Conservation (phyloP, 1,140 invertebrate genomes). For the Papilio aristodemus region DNA sequence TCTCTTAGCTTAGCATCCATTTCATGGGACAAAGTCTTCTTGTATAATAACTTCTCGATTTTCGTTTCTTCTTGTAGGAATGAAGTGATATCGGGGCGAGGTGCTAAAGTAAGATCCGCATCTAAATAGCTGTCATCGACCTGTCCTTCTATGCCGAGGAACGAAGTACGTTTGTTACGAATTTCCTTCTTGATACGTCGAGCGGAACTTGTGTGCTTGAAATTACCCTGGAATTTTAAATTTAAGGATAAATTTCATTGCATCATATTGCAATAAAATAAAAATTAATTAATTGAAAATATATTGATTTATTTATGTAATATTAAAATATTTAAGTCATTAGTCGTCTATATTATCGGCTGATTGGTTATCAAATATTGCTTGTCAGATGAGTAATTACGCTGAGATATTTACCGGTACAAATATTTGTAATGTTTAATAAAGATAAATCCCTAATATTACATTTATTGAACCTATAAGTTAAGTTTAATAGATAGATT, state of each 20-base stretch:
- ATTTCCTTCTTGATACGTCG: slow-evolving; percentile 93
- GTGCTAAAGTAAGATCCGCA: slow-evolving; percentile 84
- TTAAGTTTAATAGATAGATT: background rate
- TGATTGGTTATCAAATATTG: slow-evolving; percentile 11
- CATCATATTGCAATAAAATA: too few relatives aligned
- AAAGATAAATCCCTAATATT: background rate
- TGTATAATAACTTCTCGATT: slow-evolving; percentile 86
- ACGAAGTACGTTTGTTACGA: slow-evolving; percentile 90
- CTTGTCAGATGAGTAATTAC: slow-evolving; percentile 9
- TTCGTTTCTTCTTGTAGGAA: slow-evolving; percentile 89
- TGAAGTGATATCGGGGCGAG: slow-evolving; percentile 89
- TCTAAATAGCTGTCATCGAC: slow-evolving; percentile 85
- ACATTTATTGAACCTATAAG: too few relatives aligned
- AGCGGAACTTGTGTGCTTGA: slow-evolving; percentile 89
- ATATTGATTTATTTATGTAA: background rate
- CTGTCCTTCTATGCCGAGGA: slow-evolving; percentile 90
- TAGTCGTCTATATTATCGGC: background rate
- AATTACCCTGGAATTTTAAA: slow-evolving; percentile 72
- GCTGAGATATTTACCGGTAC: background rate
- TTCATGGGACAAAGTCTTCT: slow-evolving; percentile 82
- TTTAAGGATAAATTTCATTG: background rate
- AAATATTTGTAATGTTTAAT: background rate
- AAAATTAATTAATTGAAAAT: background rate
- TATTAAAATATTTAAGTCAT: background rate
- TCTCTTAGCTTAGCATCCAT: slow-evolving; percentile 80